Base-by-base conservation (phyloP, 1,140 invertebrate species). In the Eubasilissa regina region DNA sequence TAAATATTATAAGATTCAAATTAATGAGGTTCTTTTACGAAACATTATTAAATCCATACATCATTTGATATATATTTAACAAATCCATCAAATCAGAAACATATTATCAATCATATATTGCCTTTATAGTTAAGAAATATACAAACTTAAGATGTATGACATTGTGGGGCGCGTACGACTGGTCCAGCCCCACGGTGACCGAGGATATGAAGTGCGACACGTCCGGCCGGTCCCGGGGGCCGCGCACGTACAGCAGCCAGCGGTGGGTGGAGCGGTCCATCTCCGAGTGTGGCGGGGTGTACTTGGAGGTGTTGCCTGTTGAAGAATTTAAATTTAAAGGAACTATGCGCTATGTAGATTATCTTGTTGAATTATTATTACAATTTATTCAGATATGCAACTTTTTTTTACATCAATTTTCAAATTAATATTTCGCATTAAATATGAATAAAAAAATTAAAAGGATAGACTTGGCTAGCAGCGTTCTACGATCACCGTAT, bases 121-220 rank as follows among this genome's bases (percentile, higher is more conserved):
- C 25, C 25, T n/a, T n/a, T n/a, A n/a, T n/a, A n/a, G n/a, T n/a
- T n/a, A 77, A 66, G 11, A 78, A 19, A 25, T 73, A 77, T 51
- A 89, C 90, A 89, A 86, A 94, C 93, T 89, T 90, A 8, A 97
- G 88, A 87, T 95, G 93, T 7, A 97, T 92, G 53, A 95, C 90
- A 85, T 97, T 95, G 87, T 97, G 94, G n/a, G 96, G 96, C 72
- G 93, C 92, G 87, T 97, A 97, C 56, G 94, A 96, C 35, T 94
- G 93, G 89, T 98, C 95, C 21, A 98, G 87, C 81, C 94, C 93
- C 83, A 97, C 97, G 77, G 93, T 90, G 72, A 96, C 94, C 89
- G 94, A 95, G 25, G 92, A 90, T 0, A 96, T 88, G 85, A 93
- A 92, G 68, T 91, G 87, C 19, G 91, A 88, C 76, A 96, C 90